Base-by-base conservation (phyloP, 2,113 vertebrate genomes). In the Cromileptes altivelis region DNA sequence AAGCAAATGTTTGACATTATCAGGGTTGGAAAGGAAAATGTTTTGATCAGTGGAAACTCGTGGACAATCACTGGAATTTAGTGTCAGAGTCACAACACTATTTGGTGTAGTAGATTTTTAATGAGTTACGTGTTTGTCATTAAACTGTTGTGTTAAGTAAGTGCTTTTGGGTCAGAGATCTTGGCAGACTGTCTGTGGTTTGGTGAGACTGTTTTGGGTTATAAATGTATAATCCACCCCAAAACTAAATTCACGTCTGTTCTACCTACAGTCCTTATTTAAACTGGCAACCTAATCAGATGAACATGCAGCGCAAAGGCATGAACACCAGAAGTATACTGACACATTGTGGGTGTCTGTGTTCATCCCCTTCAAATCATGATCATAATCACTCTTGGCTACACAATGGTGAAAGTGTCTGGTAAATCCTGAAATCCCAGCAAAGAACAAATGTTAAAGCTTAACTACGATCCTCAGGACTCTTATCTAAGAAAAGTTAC, bases 101-200 rank as follows among this genome's bases (percentile, higher is more conserved):
- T 73, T 47, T 3, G 0, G 0, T 52, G 19, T 50, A 68, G 9
- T 45, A 21, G 0, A 67, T 76, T 49, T 13, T 14, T 49, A 67
- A 45, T 64, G 18, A 80, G 61, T 45, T 68, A 57, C 5, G 23
- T 63, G 33, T 58, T 56, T 33, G 62, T 61, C 55, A n/a, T 64
- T 65, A 50, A 53, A 50, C 49, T 12, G 63, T 52, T 75, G n/a
- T 57, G 52, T 70, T 57, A 70, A 58, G 55, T 42, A 67, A 70
- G 63, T 55, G 47, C 3, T 60, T 61, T 81, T 61, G 57, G 23
- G 73, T 82, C 30, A 25, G 30, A 52, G 25, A 55, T 74, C 25
- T 74, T 77, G 78, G 81, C 84, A 73, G 30, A 63, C 12, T 9
- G 18, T 65, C 19, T 79, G 76, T 78, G 69, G 37, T 80, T 69